Percentiles rank a stretch among this genome's conserved stretches.
Evolutionary conservation across 1,140 invertebrate genomes (phyloP).

Genomic region (Brachionus asplanchnoidis): DNA sequence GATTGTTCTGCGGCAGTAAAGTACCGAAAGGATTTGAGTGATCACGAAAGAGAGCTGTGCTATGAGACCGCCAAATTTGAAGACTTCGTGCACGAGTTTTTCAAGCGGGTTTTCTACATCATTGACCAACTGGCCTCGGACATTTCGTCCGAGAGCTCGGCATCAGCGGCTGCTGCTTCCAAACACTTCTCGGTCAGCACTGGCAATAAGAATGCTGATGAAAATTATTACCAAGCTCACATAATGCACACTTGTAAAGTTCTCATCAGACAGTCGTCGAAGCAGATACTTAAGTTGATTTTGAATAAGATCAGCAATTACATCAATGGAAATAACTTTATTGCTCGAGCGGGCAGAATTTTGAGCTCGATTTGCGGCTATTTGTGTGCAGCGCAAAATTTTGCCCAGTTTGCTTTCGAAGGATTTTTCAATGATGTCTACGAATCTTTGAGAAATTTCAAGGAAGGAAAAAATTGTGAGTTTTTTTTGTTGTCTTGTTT

Average conservation of each 20-base stretch:
- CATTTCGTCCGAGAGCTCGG: background rate
- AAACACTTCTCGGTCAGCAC: background rate
- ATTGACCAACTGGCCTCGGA: constrained; percentile 13
- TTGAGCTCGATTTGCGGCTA: background rate
- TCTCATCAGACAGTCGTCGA: constrained; percentile 29
- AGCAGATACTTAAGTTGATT: background rate
- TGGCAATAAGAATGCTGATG: constrained; percentile 22
- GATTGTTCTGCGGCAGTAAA: constrained; percentile 73
- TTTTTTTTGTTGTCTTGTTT: constrained; percentile 44
- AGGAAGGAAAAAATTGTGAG: constrained; percentile 37
- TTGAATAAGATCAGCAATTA: constrained; percentile 15
- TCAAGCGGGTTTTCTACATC: constrained; percentile 52
- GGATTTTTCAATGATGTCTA: background rate
- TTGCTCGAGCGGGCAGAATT: constrained; percentile 26
- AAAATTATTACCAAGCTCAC: constrained; percentile 36
- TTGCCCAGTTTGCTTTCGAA: constrained; percentile 23
- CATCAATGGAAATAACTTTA: constrained; percentile 27
- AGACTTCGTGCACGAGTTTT: constrained; percentile 77
- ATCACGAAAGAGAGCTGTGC: constrained; percentile 71
- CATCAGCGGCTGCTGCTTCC: constrained; percentile 17
- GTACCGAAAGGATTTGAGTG: constrained; percentile 66
- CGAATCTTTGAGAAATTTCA: background rate
- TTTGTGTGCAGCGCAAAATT: background rate
- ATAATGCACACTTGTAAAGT: constrained; percentile 23
- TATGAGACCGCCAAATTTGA: constrained; percentile 76